Evolutionary conservation across 2,888 invertebrate species (phyloP).

Genomic region (Ophion ventricosus): DNA sequence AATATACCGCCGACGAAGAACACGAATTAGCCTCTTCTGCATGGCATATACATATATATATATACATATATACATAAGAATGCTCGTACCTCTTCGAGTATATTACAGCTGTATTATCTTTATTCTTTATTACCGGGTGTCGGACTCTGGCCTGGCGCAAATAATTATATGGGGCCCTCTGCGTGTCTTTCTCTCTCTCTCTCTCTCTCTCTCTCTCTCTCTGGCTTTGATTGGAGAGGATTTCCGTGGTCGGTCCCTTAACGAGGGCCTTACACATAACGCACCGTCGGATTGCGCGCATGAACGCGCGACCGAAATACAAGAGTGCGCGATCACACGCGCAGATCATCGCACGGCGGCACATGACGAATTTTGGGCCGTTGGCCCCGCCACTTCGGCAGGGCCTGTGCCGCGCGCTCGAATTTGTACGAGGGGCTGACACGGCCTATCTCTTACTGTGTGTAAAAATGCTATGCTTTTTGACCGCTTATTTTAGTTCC

Average conservation of each 20-base stretch:
- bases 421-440: too few species aligned
- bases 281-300: slow-evolving; percentile 1
- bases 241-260: slow-evolving; percentile 61
- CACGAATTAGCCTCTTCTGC: slow-evolving; percentile 57
- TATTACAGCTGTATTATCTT: slow-evolving; percentile 58
- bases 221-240: slow-evolving; percentile 60
- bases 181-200: not conserved
- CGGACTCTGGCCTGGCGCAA: slow-evolving; percentile 59
- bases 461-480: too few species aligned
- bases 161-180: slow-evolving; percentile 55
- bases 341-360: not conserved
- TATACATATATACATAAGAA: slow-evolving; percentile 10
- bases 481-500: too few species aligned
- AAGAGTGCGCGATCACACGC: not conserved
- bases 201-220: not conserved
- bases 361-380: slow-evolving; percentile 14
- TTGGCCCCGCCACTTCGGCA: slow-evolving; percentile 21
- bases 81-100: slow-evolving; percentile 45
- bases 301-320: not conserved
- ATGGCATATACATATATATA: slow-evolving; percentile 1
- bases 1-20: slow-evolving; percentile 62
- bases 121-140: slow-evolving; percentile 60
- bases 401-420: slow-evolving; percentile 35
- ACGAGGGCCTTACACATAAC: slow-evolving; percentile 58
- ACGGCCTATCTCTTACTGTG: too few species aligned